Percentiles rank a stretch among this genome's conserved stretches.
Evolutionary conservation across 2,888 invertebrate genomes (phyloP).

Genomic region (Augiades crinisus): DNA sequence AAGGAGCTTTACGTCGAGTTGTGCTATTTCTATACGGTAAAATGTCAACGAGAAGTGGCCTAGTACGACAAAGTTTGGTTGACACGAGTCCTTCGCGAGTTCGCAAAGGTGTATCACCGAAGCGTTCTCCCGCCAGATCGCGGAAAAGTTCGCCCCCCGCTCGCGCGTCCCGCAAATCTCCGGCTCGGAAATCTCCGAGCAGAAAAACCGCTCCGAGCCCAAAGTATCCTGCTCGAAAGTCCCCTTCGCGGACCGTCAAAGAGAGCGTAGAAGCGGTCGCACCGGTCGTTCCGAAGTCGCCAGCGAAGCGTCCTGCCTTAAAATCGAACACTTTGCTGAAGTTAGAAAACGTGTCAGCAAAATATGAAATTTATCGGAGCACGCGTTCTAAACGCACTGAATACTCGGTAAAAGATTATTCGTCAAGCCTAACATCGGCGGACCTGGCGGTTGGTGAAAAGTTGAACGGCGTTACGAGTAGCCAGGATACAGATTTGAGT

Average conservation of each 20-base stretch:
- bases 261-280: constrained; percentile 48
- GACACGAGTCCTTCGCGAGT: constrained; percentile 62
- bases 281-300: constrained; percentile 49
- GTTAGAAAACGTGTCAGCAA: constrained; percentile 47
- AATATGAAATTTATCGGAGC: constrained; percentile 49
- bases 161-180: constrained; percentile 42
- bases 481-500: constrained; percentile 38
- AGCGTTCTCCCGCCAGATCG: constrained; percentile 69
- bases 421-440: constrained; percentile 39
- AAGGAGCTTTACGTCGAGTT: constrained; percentile 31
- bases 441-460: constrained; percentile 45
- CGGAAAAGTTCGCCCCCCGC: constrained; percentile 63
- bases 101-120: constrained; percentile 63
- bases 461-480: constrained; percentile 50
- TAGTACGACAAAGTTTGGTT: constrained; percentile 52
- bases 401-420: constrained; percentile 59
- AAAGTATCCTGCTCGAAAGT: constrained; percentile 70
- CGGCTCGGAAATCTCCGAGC: constrained; percentile 73
- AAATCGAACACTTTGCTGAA: constrained; percentile 49
- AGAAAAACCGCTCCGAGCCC: constrained; percentile 67
- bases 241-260: constrained; percentile 56
- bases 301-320: constrained; percentile 55
- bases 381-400: constrained; percentile 60
- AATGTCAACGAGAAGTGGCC: constrained; percentile 73
- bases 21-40: constrained; percentile 34